Evolutionary conservation across 2,113 vertebrate species (phyloP).

Genomic region (Seriola quinqueradiata): DNA sequence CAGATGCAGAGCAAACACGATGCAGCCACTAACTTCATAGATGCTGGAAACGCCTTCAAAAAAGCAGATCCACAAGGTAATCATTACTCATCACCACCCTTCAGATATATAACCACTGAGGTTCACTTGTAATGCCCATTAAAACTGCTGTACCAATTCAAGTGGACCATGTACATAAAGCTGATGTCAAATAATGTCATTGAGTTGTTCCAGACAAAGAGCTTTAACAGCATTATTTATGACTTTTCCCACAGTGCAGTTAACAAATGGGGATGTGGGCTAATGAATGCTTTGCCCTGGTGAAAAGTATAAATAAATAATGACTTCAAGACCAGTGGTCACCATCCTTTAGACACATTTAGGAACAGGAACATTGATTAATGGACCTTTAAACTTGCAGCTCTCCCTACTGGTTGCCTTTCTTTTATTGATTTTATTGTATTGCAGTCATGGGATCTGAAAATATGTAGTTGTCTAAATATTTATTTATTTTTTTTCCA

Average conservation of each 20-base stretch:
- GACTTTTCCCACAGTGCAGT: not conserved
- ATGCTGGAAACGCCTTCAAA: conserved; percentile 95
- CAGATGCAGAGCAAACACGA: conserved; percentile 96
- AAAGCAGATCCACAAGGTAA: conserved; percentile 95
- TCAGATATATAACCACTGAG: not conserved
- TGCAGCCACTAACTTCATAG: conserved; percentile 92
- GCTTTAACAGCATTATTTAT: not conserved
- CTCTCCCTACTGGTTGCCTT: not conserved
- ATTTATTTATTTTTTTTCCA: conserved; percentile 45
- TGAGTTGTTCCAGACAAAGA: not conserved
- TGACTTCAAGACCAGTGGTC: not conserved
- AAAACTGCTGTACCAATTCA: not conserved
- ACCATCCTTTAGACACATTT: not conserved
- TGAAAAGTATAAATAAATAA: not conserved
- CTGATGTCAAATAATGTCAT: not conserved
- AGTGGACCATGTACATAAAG: not conserved
- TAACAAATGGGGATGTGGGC: not conserved
- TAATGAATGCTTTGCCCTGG: not conserved
- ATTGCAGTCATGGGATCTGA: accelerated
- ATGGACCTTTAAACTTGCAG: not conserved
- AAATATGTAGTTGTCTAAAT: not conserved
- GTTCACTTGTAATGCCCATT: not conserved
- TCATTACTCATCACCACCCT: not conserved
- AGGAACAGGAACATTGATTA: not conserved
- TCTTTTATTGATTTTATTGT: no score